These are phyloP conservation scores for Vollenhovia emeryi DNA, from an alignment of 1,140 invertebrate species.

Conservation along the genomic window DNA sequence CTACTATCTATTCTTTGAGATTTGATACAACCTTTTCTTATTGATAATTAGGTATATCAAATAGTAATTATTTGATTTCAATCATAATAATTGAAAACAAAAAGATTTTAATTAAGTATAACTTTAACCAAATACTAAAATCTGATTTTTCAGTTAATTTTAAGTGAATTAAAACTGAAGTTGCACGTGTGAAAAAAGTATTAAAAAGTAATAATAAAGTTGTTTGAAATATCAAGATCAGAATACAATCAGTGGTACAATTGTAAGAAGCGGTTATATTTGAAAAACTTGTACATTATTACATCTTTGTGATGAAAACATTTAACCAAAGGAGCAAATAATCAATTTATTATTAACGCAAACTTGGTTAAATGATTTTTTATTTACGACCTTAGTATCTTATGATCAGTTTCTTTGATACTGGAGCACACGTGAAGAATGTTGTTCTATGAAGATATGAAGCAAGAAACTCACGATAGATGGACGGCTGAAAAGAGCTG, in stretches of 20 bases:
- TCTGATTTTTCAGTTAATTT: neutral
- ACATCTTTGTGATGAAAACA: neutral
- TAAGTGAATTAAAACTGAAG: neutral
- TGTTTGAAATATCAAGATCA: neutral
- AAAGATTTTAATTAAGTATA: neutral
- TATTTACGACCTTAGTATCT: neutral
- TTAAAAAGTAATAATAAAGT: neutral
- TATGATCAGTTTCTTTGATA: slow-evolving; percentile 14
- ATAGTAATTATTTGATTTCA: neutral
- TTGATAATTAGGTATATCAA: neutral
- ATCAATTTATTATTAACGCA: slow-evolving; percentile 3
- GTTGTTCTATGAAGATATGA: slow-evolving; percentile 23
- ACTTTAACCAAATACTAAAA: neutral
- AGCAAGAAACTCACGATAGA: slow-evolving; percentile 31
- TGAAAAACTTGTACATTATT: neutral
- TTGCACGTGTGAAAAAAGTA: neutral
- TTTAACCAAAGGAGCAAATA: neutral
- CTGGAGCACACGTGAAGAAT: neutral
- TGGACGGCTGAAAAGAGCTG: slow-evolving; percentile 50
- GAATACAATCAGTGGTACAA: neutral
- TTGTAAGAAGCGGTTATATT: neutral
- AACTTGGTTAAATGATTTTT: slow-evolving; percentile 12
- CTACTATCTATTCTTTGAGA: neutral
- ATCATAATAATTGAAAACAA: neutral
- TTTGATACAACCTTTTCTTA: neutral